Percentiles rank a stretch among this genome's conserved stretches.
phyloP scores from a whole-genome alignment of 2,888 invertebrate species.

The Leucania comma region DNA sequence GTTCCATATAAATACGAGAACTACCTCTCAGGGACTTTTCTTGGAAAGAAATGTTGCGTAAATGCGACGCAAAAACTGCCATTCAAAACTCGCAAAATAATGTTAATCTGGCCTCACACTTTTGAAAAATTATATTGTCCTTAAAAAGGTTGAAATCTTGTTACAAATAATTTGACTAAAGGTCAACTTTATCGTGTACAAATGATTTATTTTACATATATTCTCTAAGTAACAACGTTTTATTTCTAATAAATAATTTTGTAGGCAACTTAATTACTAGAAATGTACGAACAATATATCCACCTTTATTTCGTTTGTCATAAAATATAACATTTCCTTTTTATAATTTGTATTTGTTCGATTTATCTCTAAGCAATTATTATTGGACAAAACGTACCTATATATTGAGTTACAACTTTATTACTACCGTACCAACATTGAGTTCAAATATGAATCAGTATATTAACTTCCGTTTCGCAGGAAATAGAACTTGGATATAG shows the following conservation, averaged over 20 bases:
- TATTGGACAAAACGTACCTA: constrained; percentile 22
- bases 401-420: constrained; percentile 17
- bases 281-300: background rate
- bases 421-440: constrained; percentile 3
- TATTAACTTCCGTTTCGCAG: constrained; percentile 28
- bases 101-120: background rate
- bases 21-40: background rate
- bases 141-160: too few species aligned
- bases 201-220: background rate
- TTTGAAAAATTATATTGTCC: background rate
- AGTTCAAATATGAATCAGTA: constrained; percentile 16
- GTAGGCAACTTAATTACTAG: background rate
- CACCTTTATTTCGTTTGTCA: background rate
- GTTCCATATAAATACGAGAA: background rate
- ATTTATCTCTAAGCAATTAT: constrained; percentile 19
- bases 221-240: background rate
- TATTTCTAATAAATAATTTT: background rate
- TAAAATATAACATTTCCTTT: constrained; percentile 4
- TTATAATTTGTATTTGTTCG: constrained; percentile 10
- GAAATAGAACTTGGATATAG: constrained; percentile 27
- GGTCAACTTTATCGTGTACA: background rate
- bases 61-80: background rate
- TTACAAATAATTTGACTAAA: background rate
- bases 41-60: background rate
- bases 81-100: background rate